Evolutionary conservation across 2,113 vertebrate species (phyloP).

Genomic region (Aepyceros melampus): DNA sequence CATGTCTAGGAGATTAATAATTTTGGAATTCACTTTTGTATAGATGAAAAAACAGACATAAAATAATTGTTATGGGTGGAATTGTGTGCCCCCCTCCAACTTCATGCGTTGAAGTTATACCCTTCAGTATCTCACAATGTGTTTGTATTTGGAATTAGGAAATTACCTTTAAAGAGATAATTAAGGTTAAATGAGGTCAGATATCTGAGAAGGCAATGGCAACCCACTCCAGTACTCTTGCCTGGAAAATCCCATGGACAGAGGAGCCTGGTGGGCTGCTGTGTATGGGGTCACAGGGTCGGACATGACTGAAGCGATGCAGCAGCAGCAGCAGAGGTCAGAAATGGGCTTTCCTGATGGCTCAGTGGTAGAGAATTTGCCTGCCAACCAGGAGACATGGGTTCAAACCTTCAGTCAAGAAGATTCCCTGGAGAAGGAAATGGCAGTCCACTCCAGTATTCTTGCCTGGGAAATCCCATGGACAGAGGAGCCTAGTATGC

Average conservation of each 20-base stretch:
- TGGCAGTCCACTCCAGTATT: background rate
- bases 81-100: background rate
- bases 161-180: background rate
- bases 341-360: background rate
- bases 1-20: background rate
- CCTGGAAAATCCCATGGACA: fast-evolving
- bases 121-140: background rate
- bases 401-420: background rate
- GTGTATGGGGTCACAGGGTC: background rate
- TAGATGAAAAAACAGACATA: background rate
- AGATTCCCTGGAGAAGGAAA: background rate
- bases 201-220: background rate
- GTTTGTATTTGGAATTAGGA: background rate
- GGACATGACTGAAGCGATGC: background rate
- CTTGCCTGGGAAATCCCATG: background rate
- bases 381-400: background rate
- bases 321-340: background rate
- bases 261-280: background rate
- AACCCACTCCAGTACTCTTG: background rate
- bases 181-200: too few relatives aligned
- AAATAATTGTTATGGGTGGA: background rate
- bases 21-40: background rate
- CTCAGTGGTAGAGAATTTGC: background rate
- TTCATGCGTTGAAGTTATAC: background rate
- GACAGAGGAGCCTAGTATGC: background rate